Evolutionary conservation across 2,888 invertebrate species (phyloP).

Genomic region (Chorisops tibialis): DNA sequence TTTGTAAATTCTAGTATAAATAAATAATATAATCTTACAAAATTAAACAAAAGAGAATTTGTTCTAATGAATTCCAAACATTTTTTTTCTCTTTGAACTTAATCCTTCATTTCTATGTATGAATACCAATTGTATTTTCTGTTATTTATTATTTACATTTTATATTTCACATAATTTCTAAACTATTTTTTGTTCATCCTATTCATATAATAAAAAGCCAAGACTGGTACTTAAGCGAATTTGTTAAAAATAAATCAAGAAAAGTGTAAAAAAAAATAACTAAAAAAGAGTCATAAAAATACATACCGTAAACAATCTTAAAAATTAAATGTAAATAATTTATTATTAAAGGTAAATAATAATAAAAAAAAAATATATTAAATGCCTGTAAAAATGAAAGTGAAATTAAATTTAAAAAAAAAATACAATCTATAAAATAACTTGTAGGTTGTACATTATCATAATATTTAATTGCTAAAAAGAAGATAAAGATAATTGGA

Average conservation of each 20-base stretch:
- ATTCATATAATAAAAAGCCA: background rate
- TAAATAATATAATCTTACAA: slow-evolving; percentile 7
- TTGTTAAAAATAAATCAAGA: background rate
- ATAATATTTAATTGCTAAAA: slow-evolving; percentile 14
- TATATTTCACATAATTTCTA: background rate
- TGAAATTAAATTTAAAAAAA: too few relatives aligned
- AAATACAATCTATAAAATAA: background rate
- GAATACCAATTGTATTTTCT: too few relatives aligned
- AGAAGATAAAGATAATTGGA: background rate
- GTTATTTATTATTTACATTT: too few relatives aligned
- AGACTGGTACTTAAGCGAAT: slow-evolving; percentile 7
- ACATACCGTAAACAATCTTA: background rate
- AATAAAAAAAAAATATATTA: too few relatives aligned
- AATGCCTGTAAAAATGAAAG: background rate
- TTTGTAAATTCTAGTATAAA: slow-evolving; percentile 23
- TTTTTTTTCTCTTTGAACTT: too few relatives aligned
- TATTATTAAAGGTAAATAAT: background rate
- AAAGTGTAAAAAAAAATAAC: background rate
- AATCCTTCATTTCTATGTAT: too few relatives aligned
- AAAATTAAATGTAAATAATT: background rate
- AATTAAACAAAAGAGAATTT: slow-evolving; percentile 3
- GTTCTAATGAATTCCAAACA: background rate
- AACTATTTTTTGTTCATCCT: too few relatives aligned
- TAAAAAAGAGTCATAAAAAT: background rate
- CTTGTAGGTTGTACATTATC: slow-evolving; percentile 21